Conservation (phyloP, 2,888 invertebrate species). For the Anagyrus pseudococci region DNA sequence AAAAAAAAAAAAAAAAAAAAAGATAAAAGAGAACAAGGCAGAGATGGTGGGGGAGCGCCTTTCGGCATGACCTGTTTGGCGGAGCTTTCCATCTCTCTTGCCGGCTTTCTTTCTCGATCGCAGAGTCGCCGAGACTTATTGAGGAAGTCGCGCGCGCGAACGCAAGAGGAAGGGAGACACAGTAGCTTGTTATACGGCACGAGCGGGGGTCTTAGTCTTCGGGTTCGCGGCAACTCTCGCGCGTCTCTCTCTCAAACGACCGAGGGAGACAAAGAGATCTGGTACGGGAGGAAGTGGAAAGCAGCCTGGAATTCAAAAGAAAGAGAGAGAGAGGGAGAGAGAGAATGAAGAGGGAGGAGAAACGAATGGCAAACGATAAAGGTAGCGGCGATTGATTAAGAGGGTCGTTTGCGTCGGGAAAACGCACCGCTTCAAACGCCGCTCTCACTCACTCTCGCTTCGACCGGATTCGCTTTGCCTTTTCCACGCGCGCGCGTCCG, state of each 20-base stretch:
- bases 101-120: conserved; percentile 25
- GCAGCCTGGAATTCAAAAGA: background rate
- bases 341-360: conserved; percentile 13
- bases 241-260: background rate
- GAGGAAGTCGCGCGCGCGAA: conserved; percentile 46
- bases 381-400: conserved; percentile 56
- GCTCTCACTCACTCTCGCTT: too few species aligned
- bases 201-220: conserved; percentile 43
- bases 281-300: too few species aligned
- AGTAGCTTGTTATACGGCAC: conserved; percentile 46
- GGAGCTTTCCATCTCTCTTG: conserved; percentile 30
- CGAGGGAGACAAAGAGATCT: too few species aligned
- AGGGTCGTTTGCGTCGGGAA: conserved; percentile 56
- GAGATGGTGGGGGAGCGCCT: background rate
- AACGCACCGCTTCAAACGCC: conserved; percentile 50
- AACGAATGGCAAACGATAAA: conserved; percentile 45
- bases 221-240: conserved; percentile 22
- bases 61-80: too few species aligned
- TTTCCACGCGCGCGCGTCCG: too few species aligned
- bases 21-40: too few species aligned
- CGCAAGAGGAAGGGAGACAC: too few species aligned
- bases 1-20: too few species aligned
- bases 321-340: conserved; percentile 7
- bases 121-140: conserved; percentile 46
- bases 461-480: too few species aligned